Conservation (phyloP, 2,113 vertebrate species). For the Melanocharis versteri region DNA sequence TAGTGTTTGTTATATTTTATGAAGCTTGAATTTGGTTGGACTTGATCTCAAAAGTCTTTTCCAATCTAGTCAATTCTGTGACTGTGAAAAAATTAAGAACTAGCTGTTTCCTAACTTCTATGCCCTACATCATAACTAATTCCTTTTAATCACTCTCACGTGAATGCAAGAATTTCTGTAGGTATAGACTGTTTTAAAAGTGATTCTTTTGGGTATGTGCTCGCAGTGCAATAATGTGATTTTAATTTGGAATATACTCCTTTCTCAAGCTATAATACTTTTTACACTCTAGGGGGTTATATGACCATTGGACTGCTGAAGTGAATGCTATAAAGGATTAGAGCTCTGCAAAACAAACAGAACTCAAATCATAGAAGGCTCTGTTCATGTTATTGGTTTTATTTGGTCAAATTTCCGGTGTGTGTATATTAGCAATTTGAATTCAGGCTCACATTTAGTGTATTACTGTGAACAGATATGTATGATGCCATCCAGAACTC, state of each 20-base stretch:
- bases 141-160: neutral
- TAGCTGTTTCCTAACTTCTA: neutral
- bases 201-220: neutral
- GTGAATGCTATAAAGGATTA: neutral
- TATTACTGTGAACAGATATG: neutral
- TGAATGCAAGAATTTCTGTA: neutral
- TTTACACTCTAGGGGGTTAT: neutral
- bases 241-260: neutral
- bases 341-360: neutral
- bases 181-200: neutral
- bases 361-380: neutral
- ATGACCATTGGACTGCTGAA: neutral
- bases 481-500: neutral
- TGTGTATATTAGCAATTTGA: neutral
- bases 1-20: neutral
- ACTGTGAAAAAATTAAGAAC: neutral
- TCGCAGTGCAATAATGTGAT: neutral
- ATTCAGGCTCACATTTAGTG: neutral
- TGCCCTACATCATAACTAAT: neutral
- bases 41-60: neutral
- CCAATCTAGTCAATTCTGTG: neutral
- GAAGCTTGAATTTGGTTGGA: neutral
- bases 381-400: neutral
- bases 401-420: neutral
- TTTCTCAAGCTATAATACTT: neutral